Evolutionary conservation across 2,113 vertebrate genomes (phyloP), one percentile per base, ranked within the genome.

Genomic region (Ascaphus truei): DNA sequence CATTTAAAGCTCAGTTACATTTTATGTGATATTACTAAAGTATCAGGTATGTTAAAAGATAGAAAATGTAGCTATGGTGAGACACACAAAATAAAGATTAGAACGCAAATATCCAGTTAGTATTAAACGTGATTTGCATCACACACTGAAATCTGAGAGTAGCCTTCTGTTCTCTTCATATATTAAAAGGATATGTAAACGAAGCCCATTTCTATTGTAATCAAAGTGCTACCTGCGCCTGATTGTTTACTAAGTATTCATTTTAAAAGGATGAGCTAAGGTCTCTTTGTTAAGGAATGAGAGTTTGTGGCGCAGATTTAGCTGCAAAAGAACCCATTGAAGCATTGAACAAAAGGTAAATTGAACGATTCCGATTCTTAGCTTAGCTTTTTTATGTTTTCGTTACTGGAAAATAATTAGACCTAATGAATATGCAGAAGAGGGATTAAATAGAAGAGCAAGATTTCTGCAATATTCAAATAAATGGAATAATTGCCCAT

Each of bases 381-480:
- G 80, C 30, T 29, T 47, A 73, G 65, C 81, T 85, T 88, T n/a
- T 89, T 84, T 78, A 81, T 85, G 81, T 86, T 89, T 91, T 86
- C 81, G 79, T 89, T 86, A 83, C 83, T 80, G 78, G 77, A 82
- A 86, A 86, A 89, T 87, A 86, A 89, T 89, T 89, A 85, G 71
- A 83, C 68, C 81, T 86, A 84, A 86, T 87, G 80, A 89, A 86
- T 86, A 86, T 86, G 81, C 83, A 90, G 78, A 39, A 73, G 4
- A 65, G 61, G 9, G 39, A 68, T 75, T 79, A 80, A 79, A 83
- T 81, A 79, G 83, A 81, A 75, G 73, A 65, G 73, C 79, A 75
- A 43, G 48, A 25, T 61, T 37, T 80, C 79, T 52, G 45, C 1
- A n/a, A n/a, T n/a, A n/a, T n/a, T n/a, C n/a, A n/a, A n/a, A n/a